A percentile compares a stretch with the other conserved stretches of the same genome.
Evolutionary conservation across 2,888 invertebrate genomes (phyloP).

Genomic region (Orgyia antiqua): DNA sequence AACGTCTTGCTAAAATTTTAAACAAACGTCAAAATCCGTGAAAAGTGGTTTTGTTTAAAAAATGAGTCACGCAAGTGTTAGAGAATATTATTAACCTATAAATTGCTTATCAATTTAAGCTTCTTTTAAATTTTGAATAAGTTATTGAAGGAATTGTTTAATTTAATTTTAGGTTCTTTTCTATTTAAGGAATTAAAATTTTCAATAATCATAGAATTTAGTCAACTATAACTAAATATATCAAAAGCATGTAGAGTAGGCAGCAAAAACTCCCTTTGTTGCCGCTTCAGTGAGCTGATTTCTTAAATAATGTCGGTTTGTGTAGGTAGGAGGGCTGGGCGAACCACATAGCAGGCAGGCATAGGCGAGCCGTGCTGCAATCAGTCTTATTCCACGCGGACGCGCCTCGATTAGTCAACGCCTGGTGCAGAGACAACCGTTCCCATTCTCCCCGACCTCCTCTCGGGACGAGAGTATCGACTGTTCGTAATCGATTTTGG

Average conservation of each 20-base stretch:
- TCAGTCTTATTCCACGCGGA: slow-evolving; percentile 78
- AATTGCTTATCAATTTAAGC: too few relatives aligned
- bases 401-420: slow-evolving; percentile 76
- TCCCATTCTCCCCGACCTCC: slow-evolving; percentile 52
- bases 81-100: too few relatives aligned
- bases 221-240: too few relatives aligned
- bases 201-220: too few relatives aligned
- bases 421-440: slow-evolving; percentile 73
- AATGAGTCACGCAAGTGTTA: too few relatives aligned
- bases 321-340: slow-evolving; percentile 63
- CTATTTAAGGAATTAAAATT: too few relatives aligned
- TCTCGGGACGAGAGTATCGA: slow-evolving; percentile 59
- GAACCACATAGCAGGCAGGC: slow-evolving; percentile 67
- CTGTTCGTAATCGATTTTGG: slow-evolving; percentile 67
- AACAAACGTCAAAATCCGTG: too few relatives aligned
- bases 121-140: too few relatives aligned
- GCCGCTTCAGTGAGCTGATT: slow-evolving; percentile 71
- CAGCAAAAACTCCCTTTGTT: slow-evolving; percentile 69
- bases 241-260: slow-evolving; percentile 59
- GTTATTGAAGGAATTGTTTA: too few relatives aligned
- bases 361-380: slow-evolving; percentile 68
- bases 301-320: slow-evolving; percentile 75
- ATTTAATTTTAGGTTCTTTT: too few relatives aligned
- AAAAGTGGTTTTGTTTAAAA: too few relatives aligned
- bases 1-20: too few relatives aligned